These are phyloP conservation scores for Lydus trimaculatus DNA, from an alignment of 2,888 invertebrate genomes.

Conservation along the genomic window DNA sequence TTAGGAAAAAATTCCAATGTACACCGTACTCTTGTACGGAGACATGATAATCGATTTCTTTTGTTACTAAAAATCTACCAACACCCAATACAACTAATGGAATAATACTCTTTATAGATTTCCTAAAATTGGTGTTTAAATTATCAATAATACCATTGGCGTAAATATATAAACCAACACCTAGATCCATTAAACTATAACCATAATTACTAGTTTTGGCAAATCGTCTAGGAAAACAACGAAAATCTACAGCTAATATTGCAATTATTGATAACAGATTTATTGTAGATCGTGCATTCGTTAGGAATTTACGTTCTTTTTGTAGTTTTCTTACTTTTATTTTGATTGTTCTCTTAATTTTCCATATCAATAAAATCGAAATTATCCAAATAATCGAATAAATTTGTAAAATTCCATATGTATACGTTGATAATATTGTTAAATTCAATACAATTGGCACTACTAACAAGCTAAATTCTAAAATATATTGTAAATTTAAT, in stretches of 20 bases:
- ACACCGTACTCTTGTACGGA: slow-evolving; percentile 94
- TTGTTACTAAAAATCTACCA: slow-evolving; percentile 67
- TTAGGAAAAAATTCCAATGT: slow-evolving; percentile 99
- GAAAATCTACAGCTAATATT: slow-evolving; percentile 95
- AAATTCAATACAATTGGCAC: slow-evolving; percentile 65
- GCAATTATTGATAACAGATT: slow-evolving; percentile 79
- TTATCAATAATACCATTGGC: slow-evolving; percentile 79
- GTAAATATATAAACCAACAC: slow-evolving; percentile 88
- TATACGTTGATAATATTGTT: slow-evolving; percentile 63
- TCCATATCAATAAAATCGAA: slow-evolving; percentile 2
- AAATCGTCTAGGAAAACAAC: slow-evolving; percentile 81
- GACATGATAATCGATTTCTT: slow-evolving; percentile 80
- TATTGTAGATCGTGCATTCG: slow-evolving; percentile 73
- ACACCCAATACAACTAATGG: slow-evolving; percentile 69
- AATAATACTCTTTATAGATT: slow-evolving; percentile 57
- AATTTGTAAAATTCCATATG: not conserved
- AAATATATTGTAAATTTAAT: slow-evolving; percentile 46
- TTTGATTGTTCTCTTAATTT: not conserved
- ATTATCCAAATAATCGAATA: not conserved
- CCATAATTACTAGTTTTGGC: slow-evolving; percentile 90
- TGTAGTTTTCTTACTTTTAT: not conserved
- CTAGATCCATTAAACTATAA: slow-evolving; percentile 92
- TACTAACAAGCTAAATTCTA: slow-evolving; percentile 67
- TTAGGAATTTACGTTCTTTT: slow-evolving; percentile 61
- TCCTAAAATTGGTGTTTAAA: slow-evolving; percentile 48